phyloP scores from a whole-genome alignment of 1,140 invertebrate species.

The Megathymus violae region DNA sequence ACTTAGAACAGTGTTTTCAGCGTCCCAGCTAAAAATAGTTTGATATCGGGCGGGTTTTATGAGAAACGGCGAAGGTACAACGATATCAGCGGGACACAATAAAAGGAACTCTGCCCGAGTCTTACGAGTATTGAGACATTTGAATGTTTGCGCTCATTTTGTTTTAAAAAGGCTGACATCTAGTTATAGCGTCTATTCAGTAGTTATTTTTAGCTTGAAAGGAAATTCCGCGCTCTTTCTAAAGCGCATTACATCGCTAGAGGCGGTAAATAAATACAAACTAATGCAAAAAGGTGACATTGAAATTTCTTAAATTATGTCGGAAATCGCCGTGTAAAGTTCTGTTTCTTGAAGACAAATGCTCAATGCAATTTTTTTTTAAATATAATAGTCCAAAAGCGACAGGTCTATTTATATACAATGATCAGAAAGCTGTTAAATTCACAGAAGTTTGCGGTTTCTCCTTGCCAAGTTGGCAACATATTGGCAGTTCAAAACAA shows the following conservation, averaged over 20 bases:
- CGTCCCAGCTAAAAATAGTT: constrained; percentile 43
- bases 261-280: neutral
- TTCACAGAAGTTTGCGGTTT: constrained; percentile 30
- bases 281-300: constrained; percentile 3
- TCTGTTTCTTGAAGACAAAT: no score
- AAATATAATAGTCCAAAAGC: neutral
- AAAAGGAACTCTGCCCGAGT: constrained; percentile 22
- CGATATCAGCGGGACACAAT: constrained; percentile 20
- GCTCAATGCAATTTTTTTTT: no score
- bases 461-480: constrained; percentile 19
- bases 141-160: constrained; percentile 49
- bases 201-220: constrained; percentile 53
- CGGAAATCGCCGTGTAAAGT: neutral
- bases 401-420: constrained; percentile 21
- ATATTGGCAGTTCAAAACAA: constrained; percentile 11
- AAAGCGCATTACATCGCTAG: constrained; percentile 14
- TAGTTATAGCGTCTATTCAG: constrained; percentile 51
- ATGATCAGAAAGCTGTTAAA: constrained; percentile 11
- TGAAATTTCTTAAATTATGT: constrained; percentile 10
- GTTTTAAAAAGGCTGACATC: constrained; percentile 42
- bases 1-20: constrained; percentile 42
- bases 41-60: constrained; percentile 32
- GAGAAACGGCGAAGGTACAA: constrained; percentile 26
- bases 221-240: constrained; percentile 36
- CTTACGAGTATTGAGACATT: constrained; percentile 44